A percentile compares a stretch with the other conserved stretches of the same genome.
Evolutionary conservation across 1,140 invertebrate species (phyloP).

Genomic region (Pissodes strobi): DNA sequence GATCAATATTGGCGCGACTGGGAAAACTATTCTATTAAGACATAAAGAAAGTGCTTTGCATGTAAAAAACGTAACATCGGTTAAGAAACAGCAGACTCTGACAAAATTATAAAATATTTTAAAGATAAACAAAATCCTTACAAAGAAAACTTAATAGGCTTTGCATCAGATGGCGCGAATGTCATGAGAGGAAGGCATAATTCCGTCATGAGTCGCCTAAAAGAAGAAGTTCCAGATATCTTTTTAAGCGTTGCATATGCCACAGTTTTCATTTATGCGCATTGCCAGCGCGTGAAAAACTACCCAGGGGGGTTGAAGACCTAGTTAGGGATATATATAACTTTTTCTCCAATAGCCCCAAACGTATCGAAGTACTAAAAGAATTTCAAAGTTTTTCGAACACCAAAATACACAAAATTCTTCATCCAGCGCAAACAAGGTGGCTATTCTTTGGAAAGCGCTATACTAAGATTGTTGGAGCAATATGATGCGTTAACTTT

Average conservation of each 20-base stretch:
- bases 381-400: slow-evolving; percentile 44
- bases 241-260: slow-evolving; percentile 52
- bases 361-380: slow-evolving; percentile 41
- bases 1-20: neutral
- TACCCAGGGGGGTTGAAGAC: slow-evolving; percentile 39
- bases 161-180: slow-evolving; percentile 55
- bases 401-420: slow-evolving; percentile 42
- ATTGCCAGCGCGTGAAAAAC: slow-evolving; percentile 42
- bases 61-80: neutral
- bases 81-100: slow-evolving; percentile 6
- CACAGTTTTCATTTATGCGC: slow-evolving; percentile 51
- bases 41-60: slow-evolving; percentile 18
- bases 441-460: slow-evolving; percentile 45
- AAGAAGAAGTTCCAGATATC: slow-evolving; percentile 47
- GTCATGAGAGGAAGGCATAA: slow-evolving; percentile 53
- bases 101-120: slow-evolving; percentile 18
- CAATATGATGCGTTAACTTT: slow-evolving; percentile 50
- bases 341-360: slow-evolving; percentile 33
- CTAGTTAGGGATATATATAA: slow-evolving; percentile 43
- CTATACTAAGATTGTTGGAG: slow-evolving; percentile 53
- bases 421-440: slow-evolving; percentile 42
- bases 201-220: slow-evolving; percentile 45
- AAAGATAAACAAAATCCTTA: slow-evolving; percentile 47
- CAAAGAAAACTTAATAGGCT: slow-evolving; percentile 53
- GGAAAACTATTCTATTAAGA: neutral